phyloP scores from a whole-genome alignment of 2,797 vertebrate genomes.

The Pogoniulus pusillus region DNA sequence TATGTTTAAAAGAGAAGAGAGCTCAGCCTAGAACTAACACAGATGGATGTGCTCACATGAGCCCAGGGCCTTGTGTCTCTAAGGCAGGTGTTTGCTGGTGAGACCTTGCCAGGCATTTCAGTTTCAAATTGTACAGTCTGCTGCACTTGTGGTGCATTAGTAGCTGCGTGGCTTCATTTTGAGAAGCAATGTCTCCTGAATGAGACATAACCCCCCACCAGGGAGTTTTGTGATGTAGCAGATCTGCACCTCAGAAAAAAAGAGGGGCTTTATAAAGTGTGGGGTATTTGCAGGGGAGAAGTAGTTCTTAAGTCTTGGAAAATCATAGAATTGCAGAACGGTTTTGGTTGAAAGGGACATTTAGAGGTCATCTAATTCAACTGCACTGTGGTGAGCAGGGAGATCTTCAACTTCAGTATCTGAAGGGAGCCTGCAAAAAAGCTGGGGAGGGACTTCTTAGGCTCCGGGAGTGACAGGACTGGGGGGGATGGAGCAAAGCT shows the following conservation, averaged over 20 bases:
- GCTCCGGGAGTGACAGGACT: too few relatives aligned
- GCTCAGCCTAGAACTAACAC: accelerated
- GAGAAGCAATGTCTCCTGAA: background rate
- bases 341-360: background rate
- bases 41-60: accelerated
- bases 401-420: too few relatives aligned
- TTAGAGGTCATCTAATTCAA: too few relatives aligned
- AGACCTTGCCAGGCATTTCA: background rate
- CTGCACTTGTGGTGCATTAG: background rate
- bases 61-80: background rate
- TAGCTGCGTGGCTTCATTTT: background rate
- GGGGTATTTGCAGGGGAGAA: background rate
- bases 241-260: background rate
- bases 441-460: too few relatives aligned
- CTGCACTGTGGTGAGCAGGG: too few relatives aligned
- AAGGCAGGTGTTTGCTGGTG: background rate
- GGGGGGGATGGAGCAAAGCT: too few relatives aligned
- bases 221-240: background rate
- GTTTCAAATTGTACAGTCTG: accelerated
- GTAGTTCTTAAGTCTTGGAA: background rate
- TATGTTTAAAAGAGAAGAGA: background rate
- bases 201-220: background rate
- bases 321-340: too few relatives aligned
- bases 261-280: background rate
- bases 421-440: too few relatives aligned